These are phyloP conservation scores for Parazoanthus darwini DNA, from an alignment of 92 coral and sea anemone genomes.

Conservation along the genomic window DNA sequence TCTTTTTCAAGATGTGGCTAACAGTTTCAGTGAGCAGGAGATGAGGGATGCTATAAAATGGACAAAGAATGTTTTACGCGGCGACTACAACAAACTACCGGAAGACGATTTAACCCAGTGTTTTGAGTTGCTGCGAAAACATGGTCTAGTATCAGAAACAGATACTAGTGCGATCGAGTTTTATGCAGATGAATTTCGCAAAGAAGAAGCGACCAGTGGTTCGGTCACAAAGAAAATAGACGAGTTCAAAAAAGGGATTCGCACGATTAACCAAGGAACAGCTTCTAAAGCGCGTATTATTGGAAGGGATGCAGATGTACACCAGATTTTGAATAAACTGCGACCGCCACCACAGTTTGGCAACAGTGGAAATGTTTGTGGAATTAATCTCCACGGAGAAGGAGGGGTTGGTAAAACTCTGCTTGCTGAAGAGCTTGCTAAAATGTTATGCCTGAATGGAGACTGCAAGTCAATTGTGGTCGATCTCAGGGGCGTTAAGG, in stretches of 20 bases:
- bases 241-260: background rate
- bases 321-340: background rate
- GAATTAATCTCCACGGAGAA: constrained; percentile 54
- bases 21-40: background rate
- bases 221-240: background rate
- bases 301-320: constrained; percentile 14
- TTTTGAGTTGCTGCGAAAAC: constrained; percentile 29
- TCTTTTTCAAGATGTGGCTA: constrained; percentile 8
- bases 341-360: background rate
- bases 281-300: background rate
- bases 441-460: background rate
- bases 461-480: constrained; percentile 1
- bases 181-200: constrained; percentile 31
- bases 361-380: background rate
- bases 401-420: constrained; percentile 73
- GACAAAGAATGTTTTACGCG: constrained; percentile 28
- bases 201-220: background rate
- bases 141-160: constrained; percentile 11
- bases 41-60: constrained; percentile 26
- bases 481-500: constrained; percentile 40
- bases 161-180: constrained; percentile 16
- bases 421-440: constrained; percentile 42
- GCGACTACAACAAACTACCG: constrained; percentile 32
- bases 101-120: constrained; percentile 13
- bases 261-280: background rate